Base-by-base conservation (phyloP, 1,140 invertebrate genomes). In the Myzus persicae region DNA sequence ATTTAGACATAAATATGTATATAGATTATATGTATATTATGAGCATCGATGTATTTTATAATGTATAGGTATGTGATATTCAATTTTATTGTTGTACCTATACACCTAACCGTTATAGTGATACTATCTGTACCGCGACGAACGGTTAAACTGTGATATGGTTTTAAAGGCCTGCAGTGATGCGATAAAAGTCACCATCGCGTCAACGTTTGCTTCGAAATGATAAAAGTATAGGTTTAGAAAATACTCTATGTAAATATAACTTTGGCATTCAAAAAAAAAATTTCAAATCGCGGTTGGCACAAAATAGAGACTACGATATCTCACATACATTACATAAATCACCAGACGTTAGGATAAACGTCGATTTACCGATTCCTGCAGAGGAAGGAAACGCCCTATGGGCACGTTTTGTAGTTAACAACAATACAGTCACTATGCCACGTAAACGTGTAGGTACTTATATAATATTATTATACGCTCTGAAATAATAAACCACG, bases 391-490 rank as follows among this genome's bases (percentile, higher is more conserved):
- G 59, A 76, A 67, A 76, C 59, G 59, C 59, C 59, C 31, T 76
- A 76, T n/a, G 59, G 14, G 59, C 31, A 76, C 59, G 59, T 76
- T n/a, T 11, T 76, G 59, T 76, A 76, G 59, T n/a, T 14, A 76
- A 76, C 59, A 76, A 76, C 59, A n/a, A 76, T 76, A 76, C 59
- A 76, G 59, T 76, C 59, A 76, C 59, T 67, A 76, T n/a, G 31
- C 59, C 59, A 76, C 59, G 31, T 18, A 76, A 76, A 36, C 59
- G 59, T n/a, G 31, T 51, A 51, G 48, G 48, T 76, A 76, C 14
- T 76, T 76, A 76, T n/a, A 31, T n/a, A 54, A 26, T 54, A 54
- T 54, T 54, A 76, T 76, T 67, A 76, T 76, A n/a, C 36, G 59
- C 11, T 76, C 14, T n/a, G 36, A 76, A 76, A 76, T 76, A 76